Conservation (phyloP, 2,797 vertebrate genomes). For the Phataginus tetradactyla region DNA sequence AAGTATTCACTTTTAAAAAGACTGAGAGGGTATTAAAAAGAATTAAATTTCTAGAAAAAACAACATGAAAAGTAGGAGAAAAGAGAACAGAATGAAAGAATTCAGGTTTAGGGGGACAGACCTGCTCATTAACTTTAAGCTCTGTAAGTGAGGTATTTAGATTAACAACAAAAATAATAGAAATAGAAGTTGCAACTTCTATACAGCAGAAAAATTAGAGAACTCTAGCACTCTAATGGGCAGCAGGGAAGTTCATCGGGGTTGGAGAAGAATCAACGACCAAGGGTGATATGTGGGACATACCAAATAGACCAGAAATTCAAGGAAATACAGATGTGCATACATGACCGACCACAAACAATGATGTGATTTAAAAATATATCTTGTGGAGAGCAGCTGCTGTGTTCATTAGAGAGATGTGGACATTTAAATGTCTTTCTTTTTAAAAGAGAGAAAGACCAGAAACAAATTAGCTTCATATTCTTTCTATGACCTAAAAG, state of each 20-base stretch:
- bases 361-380: background rate
- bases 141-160: background rate
- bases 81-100: background rate
- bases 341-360: background rate
- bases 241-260: fast-evolving
- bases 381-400: background rate
- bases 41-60: background rate
- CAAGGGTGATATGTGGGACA: background rate
- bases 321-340: background rate
- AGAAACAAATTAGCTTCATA: background rate
- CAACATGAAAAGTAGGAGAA: background rate
- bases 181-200: background rate
- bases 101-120: background rate
- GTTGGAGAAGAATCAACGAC: too few species aligned
- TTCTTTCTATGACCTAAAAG: background rate
- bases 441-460: background rate
- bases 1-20: background rate
- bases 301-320: background rate
- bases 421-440: background rate
- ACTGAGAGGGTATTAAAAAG: background rate
- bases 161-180: background rate
- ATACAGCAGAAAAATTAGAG: background rate
- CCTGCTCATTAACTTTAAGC: background rate
- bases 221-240: background rate
- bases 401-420: background rate